Evolutionary conservation across 2,888 invertebrate species (phyloP), one percentile per base, ranked within the genome.

Genomic region (Agrochola litura): DNA sequence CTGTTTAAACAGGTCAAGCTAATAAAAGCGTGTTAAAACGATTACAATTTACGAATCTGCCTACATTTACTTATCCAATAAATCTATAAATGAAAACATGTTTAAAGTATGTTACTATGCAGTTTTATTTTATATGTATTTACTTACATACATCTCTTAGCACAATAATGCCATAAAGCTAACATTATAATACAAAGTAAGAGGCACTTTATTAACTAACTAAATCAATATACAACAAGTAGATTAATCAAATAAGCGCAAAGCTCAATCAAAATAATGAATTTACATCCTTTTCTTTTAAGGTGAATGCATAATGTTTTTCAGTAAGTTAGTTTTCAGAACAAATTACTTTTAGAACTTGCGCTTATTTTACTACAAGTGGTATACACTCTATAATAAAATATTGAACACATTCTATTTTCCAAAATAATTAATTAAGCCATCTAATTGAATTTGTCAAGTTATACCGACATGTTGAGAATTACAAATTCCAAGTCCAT

Each of bases 391-490:
- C 16, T 72, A 54, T 49, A 54, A 14, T 60, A 58, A 43, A 65
- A 14, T 6, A 52, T 68, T 30, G 6, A 82, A 67, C 30, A 70
- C 49, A 70, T 68, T 76, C n/a, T 68, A 68, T 76, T 73, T 52
- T 56, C 4, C 12, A 52, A 66, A 63, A 77, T 41, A 70, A 25
- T 19, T 16, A 71, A 60, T 56, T 30, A 82, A 90, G 90, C 91
- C 78, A 89, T 90, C 91, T 71, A 73, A 75, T 77, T 37, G 91
- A 92, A 89, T 88, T 92, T 92, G 91, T 92, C 91, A 76, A 80
- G 58, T 60, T 46, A 58, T 52, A 61, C 64, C 60, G 58, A 71
- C 43, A 64, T 43, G 10, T 85, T 73, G 49, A 64, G 63, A 76
- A 75, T 84, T 84, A 64, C 14, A 71, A 84, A 75, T 71, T 68